Evolutionary conservation across 2,113 vertebrate species (phyloP), one percentile per base, ranked within the genome.

Genomic region (Rana temporaria): DNA sequence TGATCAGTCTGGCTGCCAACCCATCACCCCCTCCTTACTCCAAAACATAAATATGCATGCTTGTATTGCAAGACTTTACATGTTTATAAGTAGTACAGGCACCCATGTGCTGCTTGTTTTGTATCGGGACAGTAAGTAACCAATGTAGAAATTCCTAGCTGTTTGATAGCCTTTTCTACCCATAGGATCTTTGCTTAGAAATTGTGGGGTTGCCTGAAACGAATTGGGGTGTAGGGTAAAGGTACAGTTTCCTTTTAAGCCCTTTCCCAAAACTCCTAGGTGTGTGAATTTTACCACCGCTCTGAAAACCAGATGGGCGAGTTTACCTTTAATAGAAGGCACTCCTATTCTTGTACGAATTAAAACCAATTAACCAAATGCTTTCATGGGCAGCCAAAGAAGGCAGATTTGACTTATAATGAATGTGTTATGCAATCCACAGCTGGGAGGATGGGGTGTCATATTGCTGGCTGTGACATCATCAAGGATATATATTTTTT

Each of bases 291-390:
- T 70, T 60, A 70, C 16, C 66, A 30, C 30, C 55, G n/a, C 24
- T 79, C 53, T 22, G 3, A 11, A 56, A 80, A 70, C 66, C 78
- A 70, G 78, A 70, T 30, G n/a, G 24, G 78, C 62, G 78, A 80
- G 66, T 80, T 79, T 38, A 48, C 62, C 66, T 42, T 52, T 60
- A 24, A 79, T 32, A 8, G 26, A 67, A n/a, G 56, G 20, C 60
- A 63, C 57, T 76, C 73, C 73, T 63, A 42, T 63, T 15, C 18
- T 52, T 20, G 63, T 64, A 22, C 15, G 24, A 63, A 76, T 76
- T 48, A 62, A 80, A 60, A 59, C 9, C 56, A 66, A 70, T 70
- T 80, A 70, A 70, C n/a, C n/a, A 20, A 2, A 42, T 66, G n/a
- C 14, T 78, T 67, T 34, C 26, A 78, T 56, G 42, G 26, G 53